These are phyloP conservation scores for Drosophila recens DNA, from an alignment of 2,888 invertebrate genomes.

Conservation along the genomic window DNA sequence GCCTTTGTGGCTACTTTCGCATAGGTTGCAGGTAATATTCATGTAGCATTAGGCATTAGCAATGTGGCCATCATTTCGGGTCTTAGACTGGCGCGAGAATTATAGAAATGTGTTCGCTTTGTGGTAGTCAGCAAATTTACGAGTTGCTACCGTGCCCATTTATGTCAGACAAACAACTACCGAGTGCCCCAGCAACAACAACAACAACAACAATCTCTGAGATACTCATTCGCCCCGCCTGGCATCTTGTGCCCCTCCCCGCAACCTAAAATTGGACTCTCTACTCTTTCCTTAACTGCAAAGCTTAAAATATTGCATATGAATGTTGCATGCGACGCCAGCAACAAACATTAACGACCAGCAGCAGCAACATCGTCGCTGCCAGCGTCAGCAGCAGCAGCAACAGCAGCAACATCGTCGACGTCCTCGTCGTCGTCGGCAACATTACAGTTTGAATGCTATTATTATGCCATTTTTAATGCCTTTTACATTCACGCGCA, in stretches of 20 bases:
- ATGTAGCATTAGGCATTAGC: constrained; percentile 45
- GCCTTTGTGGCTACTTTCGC: constrained; percentile 16
- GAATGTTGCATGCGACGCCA: constrained; percentile 73
- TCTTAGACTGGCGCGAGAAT: constrained; percentile 55
- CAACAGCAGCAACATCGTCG: constrained; percentile 25
- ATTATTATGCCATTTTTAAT: constrained; percentile 78
- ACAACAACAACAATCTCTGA: constrained; percentile 19
- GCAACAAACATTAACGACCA: constrained; percentile 61
- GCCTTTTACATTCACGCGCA: constrained; percentile 57
- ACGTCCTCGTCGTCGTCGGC: constrained; percentile 43
- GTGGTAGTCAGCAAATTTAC: constrained; percentile 66
- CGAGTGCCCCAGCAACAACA: constrained; percentile 4
- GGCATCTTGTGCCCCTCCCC: not conserved
- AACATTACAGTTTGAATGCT: constrained; percentile 76
- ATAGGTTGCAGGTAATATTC: constrained; percentile 20
- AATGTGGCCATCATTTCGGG: constrained; percentile 50
- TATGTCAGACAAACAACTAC: constrained; percentile 56
- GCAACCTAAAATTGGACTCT: not conserved
- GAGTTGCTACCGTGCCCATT: constrained; percentile 74
- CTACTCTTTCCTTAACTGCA: constrained; percentile 24
- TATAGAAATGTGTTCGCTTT: constrained; percentile 47
- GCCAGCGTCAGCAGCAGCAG: constrained; percentile 26
- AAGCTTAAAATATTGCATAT: constrained; percentile 72
- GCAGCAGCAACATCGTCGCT: constrained; percentile 33
- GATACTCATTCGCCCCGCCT: not conserved